phyloP scores from a whole-genome alignment of 2,113 vertebrate genomes.

The Cyprinodon brontotheroides region DNA sequence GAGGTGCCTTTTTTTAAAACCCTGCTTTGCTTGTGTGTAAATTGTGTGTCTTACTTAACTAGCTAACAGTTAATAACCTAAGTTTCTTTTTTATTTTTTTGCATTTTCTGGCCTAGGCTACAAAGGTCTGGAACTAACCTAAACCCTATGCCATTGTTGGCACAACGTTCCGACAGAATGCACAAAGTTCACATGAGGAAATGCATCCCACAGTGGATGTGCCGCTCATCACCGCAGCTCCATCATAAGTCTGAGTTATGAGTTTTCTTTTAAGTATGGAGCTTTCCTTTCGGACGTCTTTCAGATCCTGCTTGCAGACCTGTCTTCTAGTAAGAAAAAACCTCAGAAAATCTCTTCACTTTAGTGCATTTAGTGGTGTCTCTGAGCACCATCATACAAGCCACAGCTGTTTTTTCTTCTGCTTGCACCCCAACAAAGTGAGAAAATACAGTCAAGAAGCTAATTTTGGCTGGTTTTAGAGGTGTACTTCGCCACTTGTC shows the following conservation, averaged over 20 bases:
- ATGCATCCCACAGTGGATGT: not conserved
- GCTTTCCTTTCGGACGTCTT: not conserved
- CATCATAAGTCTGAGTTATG: not conserved
- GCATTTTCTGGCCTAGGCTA: not conserved
- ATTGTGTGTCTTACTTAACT: slow-evolving; percentile 22
- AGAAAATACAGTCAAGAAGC: too few relatives aligned
- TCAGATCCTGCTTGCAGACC: not conserved
- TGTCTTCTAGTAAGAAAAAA: not conserved
- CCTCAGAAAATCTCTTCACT: not conserved
- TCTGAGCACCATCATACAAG: not conserved
- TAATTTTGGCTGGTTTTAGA: too few relatives aligned
- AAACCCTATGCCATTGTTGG: too few relatives aligned
- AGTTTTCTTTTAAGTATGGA: not conserved
- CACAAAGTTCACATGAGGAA: too few relatives aligned
- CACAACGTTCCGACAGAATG: too few relatives aligned
- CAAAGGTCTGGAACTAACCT: not conserved
- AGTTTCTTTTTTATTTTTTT: not conserved
- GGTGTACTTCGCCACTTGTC: too few relatives aligned
- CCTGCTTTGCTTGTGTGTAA: slow-evolving; percentile 37
- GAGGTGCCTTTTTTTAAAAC: slow-evolving; percentile 74
- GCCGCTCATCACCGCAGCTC: not conserved
- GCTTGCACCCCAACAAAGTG: not conserved
- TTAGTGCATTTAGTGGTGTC: not conserved
- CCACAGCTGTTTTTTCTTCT: not conserved
- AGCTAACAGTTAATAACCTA: slow-evolving; percentile 14